phyloP scores from a whole-genome alignment of 2,888 invertebrate genomes.

The Drosophila paramelanica region DNA sequence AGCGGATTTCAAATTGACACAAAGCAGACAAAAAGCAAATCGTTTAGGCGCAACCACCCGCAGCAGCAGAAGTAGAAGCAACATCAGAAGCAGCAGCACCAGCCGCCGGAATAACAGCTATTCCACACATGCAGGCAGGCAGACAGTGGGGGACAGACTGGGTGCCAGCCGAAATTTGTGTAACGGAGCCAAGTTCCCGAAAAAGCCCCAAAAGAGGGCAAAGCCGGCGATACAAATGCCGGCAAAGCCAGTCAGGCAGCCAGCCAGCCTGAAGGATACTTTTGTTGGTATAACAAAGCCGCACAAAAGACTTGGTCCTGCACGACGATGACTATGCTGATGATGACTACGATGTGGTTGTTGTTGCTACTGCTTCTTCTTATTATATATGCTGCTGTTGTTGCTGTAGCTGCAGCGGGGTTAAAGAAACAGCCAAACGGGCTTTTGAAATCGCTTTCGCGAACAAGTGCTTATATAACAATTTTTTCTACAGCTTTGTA shows the following conservation, averaged over 20 bases:
- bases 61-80: conserved; percentile 33
- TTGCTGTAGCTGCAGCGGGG: conserved; percentile 18
- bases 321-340: conserved; percentile 20
- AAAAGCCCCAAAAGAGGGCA: conserved; percentile 37
- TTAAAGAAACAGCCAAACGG: conserved; percentile 14
- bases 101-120: conserved; percentile 21
- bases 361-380: conserved; percentile 5
- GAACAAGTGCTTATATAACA: not conserved
- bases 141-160: conserved; percentile 15
- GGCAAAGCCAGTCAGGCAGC: conserved; percentile 47
- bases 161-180: conserved; percentile 56
- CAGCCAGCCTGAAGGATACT: conserved; percentile 59
- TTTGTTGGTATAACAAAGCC: conserved; percentile 73
- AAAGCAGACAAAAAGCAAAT: conserved; percentile 76
- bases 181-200: conserved; percentile 58
- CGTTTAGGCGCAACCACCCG: conserved; percentile 78
- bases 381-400: conserved; percentile 3
- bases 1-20: conserved; percentile 81
- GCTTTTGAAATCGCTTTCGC: conserved; percentile 33
- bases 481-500: too few relatives aligned
- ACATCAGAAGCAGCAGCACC: conserved; percentile 25
- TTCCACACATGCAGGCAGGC: conserved; percentile 46
- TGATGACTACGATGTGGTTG: conserved; percentile 12
- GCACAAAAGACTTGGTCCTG: conserved; percentile 68
- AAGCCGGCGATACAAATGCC: conserved; percentile 50